phyloP scores from a whole-genome alignment of 2,888 invertebrate species.

The Thereva unica region DNA sequence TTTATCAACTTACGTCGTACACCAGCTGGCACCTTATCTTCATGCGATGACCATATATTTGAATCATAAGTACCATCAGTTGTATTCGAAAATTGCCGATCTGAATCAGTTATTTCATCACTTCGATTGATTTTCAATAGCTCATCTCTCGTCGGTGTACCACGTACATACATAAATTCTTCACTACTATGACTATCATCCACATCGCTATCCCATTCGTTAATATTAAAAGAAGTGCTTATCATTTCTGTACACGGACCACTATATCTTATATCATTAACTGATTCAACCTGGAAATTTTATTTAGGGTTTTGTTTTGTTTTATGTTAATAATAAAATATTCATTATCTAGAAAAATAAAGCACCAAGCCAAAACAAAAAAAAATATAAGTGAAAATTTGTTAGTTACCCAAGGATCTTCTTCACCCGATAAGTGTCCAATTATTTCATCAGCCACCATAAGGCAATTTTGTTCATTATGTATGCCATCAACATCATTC shows the following conservation, averaged over 20 bases:
- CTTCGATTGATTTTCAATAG: conserved; percentile 13
- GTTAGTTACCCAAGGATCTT: conserved; percentile 44
- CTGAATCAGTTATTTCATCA: conserved; percentile 13
- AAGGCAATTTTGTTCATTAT: conserved; percentile 36
- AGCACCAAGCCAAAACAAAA: neutral
- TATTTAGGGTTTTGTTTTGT: conserved; percentile 11
- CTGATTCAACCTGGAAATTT: conserved; percentile 38
- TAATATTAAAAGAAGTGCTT: conserved; percentile 42
- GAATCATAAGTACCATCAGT: conserved; percentile 25
- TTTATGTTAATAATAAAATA: neutral
- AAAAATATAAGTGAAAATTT: neutral
- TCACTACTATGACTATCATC: conserved; percentile 54
- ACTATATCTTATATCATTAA: conserved; percentile 42
- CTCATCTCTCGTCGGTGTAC: conserved; percentile 39
- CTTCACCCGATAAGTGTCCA: conserved; percentile 44
- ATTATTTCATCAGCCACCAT: conserved; percentile 38
- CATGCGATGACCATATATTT: conserved; percentile 41
- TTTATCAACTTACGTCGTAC: conserved; percentile 21
- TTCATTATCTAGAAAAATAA: conserved; percentile 8
- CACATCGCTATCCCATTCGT: conserved; percentile 59
- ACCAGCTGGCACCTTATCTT: conserved; percentile 39
- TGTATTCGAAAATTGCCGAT: conserved; percentile 9
- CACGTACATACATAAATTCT: conserved; percentile 50
- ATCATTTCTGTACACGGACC: conserved; percentile 42
- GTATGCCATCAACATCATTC: conserved; percentile 35